Conservation (phyloP, 2,113 vertebrate species). For the Syngnathoides biaculeatus region DNA sequence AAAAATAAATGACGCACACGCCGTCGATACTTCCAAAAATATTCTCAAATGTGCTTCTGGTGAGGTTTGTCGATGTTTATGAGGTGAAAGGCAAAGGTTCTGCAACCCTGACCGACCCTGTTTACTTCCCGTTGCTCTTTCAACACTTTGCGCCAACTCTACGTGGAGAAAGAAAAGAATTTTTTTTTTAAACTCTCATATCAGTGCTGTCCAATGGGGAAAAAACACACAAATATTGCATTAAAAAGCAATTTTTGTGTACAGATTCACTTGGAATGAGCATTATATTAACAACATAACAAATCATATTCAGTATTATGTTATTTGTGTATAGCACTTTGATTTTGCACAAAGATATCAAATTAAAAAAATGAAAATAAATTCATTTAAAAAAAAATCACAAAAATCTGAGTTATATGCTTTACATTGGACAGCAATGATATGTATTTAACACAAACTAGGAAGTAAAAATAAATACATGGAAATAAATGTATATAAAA, state of each 20-base stretch:
- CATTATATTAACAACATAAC: too few relatives aligned
- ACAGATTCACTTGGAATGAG: too few relatives aligned
- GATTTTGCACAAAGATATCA: background rate
- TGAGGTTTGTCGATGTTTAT: conserved; percentile 14
- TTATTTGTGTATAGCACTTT: background rate
- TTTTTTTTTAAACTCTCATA: background rate
- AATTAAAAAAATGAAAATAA: background rate
- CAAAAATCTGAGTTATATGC: background rate
- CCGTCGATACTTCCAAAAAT: too few relatives aligned
- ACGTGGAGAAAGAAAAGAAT: background rate
- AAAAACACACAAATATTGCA: background rate
- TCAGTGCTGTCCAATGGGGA: background rate
- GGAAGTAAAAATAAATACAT: background rate
- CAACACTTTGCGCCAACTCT: conserved; percentile 6
- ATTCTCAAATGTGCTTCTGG: conserved; percentile 10
- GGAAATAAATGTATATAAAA: background rate
- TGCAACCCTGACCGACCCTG: conserved; percentile 25
- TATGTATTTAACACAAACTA: background rate
- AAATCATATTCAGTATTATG: too few relatives aligned
- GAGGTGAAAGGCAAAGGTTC: conserved; percentile 15
- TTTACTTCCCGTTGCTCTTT: conserved; percentile 16
- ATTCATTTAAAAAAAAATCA: background rate
- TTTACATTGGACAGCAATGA: background rate
- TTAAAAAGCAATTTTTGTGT: background rate
- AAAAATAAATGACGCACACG: background rate